These are phyloP conservation scores for Eubasilissa splendida DNA, from an alignment of 2,888 invertebrate species.

Conservation along the genomic window DNA sequence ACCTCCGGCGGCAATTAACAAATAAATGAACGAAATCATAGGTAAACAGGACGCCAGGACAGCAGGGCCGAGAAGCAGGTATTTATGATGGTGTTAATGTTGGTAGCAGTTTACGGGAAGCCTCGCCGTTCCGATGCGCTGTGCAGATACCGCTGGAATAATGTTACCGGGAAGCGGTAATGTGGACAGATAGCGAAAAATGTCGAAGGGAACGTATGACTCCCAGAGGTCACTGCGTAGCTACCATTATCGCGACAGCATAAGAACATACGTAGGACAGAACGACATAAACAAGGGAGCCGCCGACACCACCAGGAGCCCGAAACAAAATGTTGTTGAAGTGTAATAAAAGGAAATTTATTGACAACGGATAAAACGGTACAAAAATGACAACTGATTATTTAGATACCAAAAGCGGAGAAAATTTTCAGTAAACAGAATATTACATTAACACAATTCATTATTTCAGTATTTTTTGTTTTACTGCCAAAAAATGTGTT, in stretches of 20 bases:
- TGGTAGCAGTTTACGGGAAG: constrained; percentile 4
- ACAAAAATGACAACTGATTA: too few species aligned
- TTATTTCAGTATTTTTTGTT: too few species aligned
- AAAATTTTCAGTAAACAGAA: too few species aligned
- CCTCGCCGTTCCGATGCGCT: constrained; percentile 21
- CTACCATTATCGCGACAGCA: constrained; percentile 45
- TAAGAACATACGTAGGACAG: constrained; percentile 24
- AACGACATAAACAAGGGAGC: not conserved
- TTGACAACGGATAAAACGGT: not conserved
- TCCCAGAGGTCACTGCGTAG: constrained; percentile 46
- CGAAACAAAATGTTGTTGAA: not conserved
- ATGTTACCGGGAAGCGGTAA: constrained; percentile 38
- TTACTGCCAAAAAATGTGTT: not conserved
- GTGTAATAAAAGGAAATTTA: constrained; percentile 22
- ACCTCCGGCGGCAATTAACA: constrained; percentile 7
- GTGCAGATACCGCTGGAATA: constrained; percentile 40
- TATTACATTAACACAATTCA: too few species aligned
- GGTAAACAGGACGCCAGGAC: constrained; percentile 4
- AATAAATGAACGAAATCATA: not conserved
- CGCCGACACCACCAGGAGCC: not conserved
- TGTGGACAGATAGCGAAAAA: constrained; percentile 49
- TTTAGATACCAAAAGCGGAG: too few species aligned
- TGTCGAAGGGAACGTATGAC: constrained; percentile 51
- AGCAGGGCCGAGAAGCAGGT: not conserved
- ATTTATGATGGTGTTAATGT: constrained; percentile 26